These are phyloP conservation scores for Holacanthella duospinosa DNA, from an alignment of 2,888 invertebrate species.

Conservation along the genomic window DNA sequence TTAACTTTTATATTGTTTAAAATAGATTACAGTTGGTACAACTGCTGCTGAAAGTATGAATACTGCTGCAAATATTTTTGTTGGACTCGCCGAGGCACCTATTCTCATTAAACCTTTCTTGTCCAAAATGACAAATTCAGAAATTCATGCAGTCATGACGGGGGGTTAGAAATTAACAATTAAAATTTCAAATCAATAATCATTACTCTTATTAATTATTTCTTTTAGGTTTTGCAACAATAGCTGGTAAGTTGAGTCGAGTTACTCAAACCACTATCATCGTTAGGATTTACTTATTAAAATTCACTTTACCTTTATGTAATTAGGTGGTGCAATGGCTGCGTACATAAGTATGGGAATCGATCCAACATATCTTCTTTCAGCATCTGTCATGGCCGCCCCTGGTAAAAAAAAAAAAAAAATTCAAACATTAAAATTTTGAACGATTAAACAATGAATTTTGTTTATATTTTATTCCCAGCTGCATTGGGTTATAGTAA, in stretches of 20 bases:
- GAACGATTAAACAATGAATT: background rate
- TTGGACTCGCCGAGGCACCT: slow-evolving; percentile 89
- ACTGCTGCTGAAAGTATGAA: slow-evolving; percentile 91
- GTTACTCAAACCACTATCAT: background rate
- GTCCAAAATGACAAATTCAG: slow-evolving; percentile 68
- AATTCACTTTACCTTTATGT: too few relatives aligned
- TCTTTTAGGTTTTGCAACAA: slow-evolving; percentile 92
- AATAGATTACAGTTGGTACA: slow-evolving; percentile 58
- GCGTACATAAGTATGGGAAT: slow-evolving; percentile 87
- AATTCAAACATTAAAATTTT: background rate
- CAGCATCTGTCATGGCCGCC: slow-evolving; percentile 80
- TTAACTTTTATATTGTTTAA: background rate
- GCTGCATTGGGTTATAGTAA: slow-evolving; percentile 83
- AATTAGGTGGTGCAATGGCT: slow-evolving; percentile 74
- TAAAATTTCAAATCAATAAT: too few relatives aligned
- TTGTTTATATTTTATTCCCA: slow-evolving; percentile 47
- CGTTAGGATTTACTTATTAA: background rate
- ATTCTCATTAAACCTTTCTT: slow-evolving; percentile 78
- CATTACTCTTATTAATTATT: too few relatives aligned
- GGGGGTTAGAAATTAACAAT: too few relatives aligned
- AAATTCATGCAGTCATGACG: slow-evolving; percentile 83
- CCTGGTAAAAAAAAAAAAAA: too few relatives aligned
- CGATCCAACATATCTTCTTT: slow-evolving; percentile 73
- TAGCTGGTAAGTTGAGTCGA: slow-evolving; percentile 60
- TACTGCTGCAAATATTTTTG: slow-evolving; percentile 83